These are phyloP conservation scores for Lysandra bellargus DNA, from an alignment of 2,888 invertebrate genomes.

Conservation along the genomic window DNA sequence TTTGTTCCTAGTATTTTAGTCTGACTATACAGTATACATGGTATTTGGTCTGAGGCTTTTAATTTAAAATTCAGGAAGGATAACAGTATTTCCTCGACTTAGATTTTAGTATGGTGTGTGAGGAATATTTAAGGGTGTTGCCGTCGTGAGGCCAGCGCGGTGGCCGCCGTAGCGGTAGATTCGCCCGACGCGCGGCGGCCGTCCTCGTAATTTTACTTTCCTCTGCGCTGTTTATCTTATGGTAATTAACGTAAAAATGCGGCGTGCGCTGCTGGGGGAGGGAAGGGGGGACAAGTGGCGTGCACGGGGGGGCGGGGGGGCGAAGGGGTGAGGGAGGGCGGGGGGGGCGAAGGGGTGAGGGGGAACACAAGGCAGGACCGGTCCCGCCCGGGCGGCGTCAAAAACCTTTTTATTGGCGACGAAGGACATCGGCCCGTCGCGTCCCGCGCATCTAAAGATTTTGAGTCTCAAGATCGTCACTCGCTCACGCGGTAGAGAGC, in stretches of 20 bases:
- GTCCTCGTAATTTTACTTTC: conserved; percentile 26
- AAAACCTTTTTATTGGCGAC: conserved; percentile 62
- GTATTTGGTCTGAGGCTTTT: not conserved
- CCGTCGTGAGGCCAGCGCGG: not conserved
- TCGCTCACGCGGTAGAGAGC: too few species aligned
- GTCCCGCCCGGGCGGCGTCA: conserved; percentile 52
- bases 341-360: conserved; percentile 35
- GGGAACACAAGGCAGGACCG: conserved; percentile 45
- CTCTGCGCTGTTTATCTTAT: conserved; percentile 20
- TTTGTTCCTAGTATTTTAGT: too few species aligned
- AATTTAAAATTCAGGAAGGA: not conserved
- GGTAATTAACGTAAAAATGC: conserved; percentile 27
- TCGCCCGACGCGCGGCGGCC: not conserved
- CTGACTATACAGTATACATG: too few species aligned
- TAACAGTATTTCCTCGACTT: not conserved
- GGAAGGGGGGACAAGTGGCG: conserved; percentile 32
- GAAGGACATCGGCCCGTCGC: conserved; percentile 51
- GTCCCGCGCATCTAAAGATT: conserved; percentile 39
- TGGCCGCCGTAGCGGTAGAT: not conserved
- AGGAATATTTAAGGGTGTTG: not conserved
- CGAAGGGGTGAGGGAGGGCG: conserved; percentile 37
- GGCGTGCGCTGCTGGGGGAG: conserved; percentile 32
- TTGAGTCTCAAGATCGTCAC: conserved; percentile 33
- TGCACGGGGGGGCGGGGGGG: conserved; percentile 38
- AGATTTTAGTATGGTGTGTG: not conserved